Evolutionary conservation across 2,888 invertebrate genomes (phyloP).

Genomic region (Metallyticus violacea): DNA sequence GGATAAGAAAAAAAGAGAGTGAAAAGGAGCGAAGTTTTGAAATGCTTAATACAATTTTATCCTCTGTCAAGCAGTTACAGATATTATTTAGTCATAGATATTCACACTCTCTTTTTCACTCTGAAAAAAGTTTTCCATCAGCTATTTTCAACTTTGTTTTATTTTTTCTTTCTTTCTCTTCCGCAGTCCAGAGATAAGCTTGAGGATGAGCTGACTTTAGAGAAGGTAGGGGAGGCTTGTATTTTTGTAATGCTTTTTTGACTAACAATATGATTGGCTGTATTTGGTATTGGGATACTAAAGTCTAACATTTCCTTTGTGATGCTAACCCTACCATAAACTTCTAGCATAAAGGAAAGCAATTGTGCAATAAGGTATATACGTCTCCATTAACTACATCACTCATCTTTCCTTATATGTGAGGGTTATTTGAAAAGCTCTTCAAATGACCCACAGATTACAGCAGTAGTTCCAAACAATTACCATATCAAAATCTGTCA

Average conservation of each 20-base stretch:
- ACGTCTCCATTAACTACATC: too few relatives aligned
- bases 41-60: not conserved
- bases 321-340: not conserved
- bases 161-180: constrained; percentile 27
- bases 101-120: not conserved
- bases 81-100: not conserved
- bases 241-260: not conserved
- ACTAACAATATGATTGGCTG: not conserved
- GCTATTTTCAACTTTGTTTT: not conserved
- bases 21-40: not conserved
- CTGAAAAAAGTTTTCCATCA: not conserved
- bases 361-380: not conserved
- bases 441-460: too few relatives aligned
- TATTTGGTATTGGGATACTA: not conserved
- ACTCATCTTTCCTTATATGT: too few relatives aligned
- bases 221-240: constrained; percentile 25
- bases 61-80: not conserved
- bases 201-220: constrained; percentile 25
- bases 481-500: too few relatives aligned
- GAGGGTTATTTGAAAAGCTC: too few relatives aligned
- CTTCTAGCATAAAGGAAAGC: not conserved
- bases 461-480: too few relatives aligned
- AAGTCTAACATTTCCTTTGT: too few relatives aligned
- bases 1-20: not conserved
- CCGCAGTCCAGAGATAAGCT: constrained; percentile 30